Conservation (phyloP, 2,797 vertebrate genomes). For the Novumbra hubbsi region DNA sequence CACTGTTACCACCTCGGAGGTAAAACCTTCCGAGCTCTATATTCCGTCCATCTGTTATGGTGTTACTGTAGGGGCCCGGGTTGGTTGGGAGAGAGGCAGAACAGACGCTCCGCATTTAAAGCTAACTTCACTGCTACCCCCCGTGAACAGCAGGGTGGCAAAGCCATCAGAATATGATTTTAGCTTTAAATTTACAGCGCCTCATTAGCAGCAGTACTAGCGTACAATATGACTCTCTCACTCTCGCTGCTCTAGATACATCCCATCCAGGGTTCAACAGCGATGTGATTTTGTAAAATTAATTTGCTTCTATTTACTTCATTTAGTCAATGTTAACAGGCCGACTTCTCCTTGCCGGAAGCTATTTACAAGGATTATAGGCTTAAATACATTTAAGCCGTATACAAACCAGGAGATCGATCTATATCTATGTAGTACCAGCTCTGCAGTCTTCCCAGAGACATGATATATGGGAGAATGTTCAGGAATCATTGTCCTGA, state of each 20-base stretch:
- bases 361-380: slow-evolving; percentile 76
- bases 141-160: slow-evolving; percentile 85
- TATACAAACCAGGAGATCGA: slow-evolving; percentile 57
- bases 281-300: slow-evolving; percentile 60
- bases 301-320: slow-evolving; percentile 70
- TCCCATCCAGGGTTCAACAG: slow-evolving; percentile 44
- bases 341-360: slow-evolving; percentile 71
- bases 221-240: slow-evolving; percentile 34
- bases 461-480: slow-evolving; percentile 16
- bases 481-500: slow-evolving; percentile 36
- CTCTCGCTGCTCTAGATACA: slow-evolving; percentile 53
- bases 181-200: slow-evolving; percentile 66
- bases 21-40: slow-evolving; percentile 92
- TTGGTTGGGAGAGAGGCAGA: slow-evolving; percentile 77
- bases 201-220: slow-evolving; percentile 82
- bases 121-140: slow-evolving; percentile 76
- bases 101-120: slow-evolving; percentile 94
- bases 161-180: slow-evolving; percentile 79
- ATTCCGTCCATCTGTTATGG: slow-evolving; percentile 96
- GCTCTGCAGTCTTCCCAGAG: slow-evolving; percentile 37
- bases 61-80: slow-evolving; percentile 70
- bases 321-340: slow-evolving; percentile 74
- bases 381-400: slow-evolving; percentile 67
- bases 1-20: slow-evolving; percentile 98
- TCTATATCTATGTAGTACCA: slow-evolving; percentile 50